These are phyloP conservation scores for Pungitius pungitius DNA, from an alignment of 2,113 vertebrate species.

Conservation along the genomic window DNA sequence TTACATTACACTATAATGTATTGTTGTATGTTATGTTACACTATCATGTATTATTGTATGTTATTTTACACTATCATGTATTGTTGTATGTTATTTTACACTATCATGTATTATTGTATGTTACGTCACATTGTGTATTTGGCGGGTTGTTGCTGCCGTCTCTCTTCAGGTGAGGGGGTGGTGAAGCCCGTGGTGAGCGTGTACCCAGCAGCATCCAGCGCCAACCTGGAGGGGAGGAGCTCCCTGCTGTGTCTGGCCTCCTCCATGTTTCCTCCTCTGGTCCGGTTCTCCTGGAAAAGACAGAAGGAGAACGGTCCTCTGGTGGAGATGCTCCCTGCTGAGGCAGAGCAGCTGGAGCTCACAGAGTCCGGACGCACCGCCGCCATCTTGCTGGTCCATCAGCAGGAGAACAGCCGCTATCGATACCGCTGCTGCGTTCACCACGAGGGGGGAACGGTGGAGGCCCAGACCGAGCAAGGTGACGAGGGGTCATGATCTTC, in stretches of 20 bases:
- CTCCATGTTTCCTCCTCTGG: slow-evolving; percentile 44
- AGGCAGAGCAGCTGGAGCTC: background rate
- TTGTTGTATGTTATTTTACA: background rate
- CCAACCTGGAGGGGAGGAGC: slow-evolving; percentile 16
- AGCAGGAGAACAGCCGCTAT: background rate
- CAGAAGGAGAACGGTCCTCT: background rate
- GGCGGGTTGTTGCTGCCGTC: background rate
- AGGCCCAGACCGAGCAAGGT: background rate
- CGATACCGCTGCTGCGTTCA: background rate
- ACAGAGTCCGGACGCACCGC: background rate
- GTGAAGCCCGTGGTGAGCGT: slow-evolving; percentile 37
- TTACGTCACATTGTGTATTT: background rate
- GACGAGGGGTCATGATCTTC: background rate
- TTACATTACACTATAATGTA: background rate
- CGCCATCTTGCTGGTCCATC: slow-evolving; percentile 2
- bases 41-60: too few relatives aligned
- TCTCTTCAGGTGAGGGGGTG: background rate
- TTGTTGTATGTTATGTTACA: background rate
- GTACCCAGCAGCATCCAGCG: slow-evolving; percentile 30
- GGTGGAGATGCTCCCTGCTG: background rate
- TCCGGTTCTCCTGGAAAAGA: slow-evolving; percentile 46
- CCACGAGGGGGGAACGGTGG: background rate
- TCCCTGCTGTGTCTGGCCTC: slow-evolving; percentile 46
- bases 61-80: background rate
- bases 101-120: background rate